These are phyloP conservation scores for Sebastes paucispinis DNA, from an alignment of 2,797 vertebrate species.

Conservation along the genomic window DNA sequence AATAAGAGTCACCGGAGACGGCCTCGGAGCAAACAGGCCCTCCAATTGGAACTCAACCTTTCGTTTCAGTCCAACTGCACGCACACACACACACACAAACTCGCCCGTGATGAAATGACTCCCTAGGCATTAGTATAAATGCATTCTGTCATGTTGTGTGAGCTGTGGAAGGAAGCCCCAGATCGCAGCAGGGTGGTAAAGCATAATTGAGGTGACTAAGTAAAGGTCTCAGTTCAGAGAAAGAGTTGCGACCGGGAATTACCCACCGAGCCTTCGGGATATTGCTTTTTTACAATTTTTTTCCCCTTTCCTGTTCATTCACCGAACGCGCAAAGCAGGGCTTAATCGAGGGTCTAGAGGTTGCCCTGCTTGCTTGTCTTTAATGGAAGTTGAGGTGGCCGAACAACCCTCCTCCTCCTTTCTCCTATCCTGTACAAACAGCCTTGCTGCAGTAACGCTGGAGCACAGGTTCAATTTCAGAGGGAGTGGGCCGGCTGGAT, in stretches of 20 bases:
- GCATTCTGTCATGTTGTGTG: constrained; percentile 50
- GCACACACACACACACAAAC: neutral
- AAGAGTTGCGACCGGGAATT: constrained; percentile 69
- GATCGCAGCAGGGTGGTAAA: constrained; percentile 71
- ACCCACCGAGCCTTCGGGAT: constrained; percentile 60
- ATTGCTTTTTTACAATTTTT: constrained; percentile 70
- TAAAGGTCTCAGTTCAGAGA: constrained; percentile 68
- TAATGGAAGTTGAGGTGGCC: constrained; percentile 70
- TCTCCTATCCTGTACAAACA: constrained; percentile 8
- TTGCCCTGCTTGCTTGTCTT: constrained; percentile 57
- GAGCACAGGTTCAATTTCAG: constrained; percentile 64
- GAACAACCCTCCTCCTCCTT: constrained; percentile 19
- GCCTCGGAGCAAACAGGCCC: constrained; percentile 19
- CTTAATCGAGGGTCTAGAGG: constrained; percentile 64
- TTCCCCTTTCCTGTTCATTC: constrained; percentile 37
- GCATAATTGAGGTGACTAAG: constrained; percentile 76
- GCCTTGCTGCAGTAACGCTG: constrained; percentile 33
- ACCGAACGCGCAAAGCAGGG: constrained; percentile 29
- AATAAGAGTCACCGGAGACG: constrained; percentile 22
- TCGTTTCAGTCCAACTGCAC: neutral
- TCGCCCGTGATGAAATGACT: neutral
- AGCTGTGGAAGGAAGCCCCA: constrained; percentile 55
- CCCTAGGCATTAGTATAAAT: constrained; percentile 65
- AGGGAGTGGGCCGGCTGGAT: constrained; percentile 27
- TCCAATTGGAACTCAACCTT: constrained; percentile 11